Evolutionary conservation across 2,797 vertebrate species (phyloP), one percentile per base, ranked within the genome.

Genomic region (Bovichtus diacanthus): DNA sequence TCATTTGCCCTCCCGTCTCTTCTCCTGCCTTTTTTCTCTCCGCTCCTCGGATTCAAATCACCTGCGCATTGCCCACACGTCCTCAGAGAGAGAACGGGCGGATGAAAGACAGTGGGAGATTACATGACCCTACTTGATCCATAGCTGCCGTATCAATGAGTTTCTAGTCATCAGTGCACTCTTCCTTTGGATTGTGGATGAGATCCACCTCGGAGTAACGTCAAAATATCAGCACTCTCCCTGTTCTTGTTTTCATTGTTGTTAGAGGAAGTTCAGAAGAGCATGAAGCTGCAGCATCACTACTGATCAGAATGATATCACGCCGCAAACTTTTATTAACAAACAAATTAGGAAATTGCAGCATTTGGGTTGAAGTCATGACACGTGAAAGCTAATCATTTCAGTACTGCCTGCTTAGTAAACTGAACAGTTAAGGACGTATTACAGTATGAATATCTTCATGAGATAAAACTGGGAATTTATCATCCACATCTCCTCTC

Each of bases 81-180:
- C 74, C 76, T 84, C 8, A 58, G 72, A 84, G 85, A 70, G 65
- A 74, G 47, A 71, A 63, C 0, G 2, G 70, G 64, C 61, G 7
- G 41, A 56, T 81, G 60, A 78, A 81, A 78, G 76, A 60, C 79
- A 80, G 85, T 53, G 67, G 76, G 82, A 84, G 82, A 88, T 88
- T 83, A 64, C 67, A 70, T 56, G 81, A 89, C 83, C 81, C 54
- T 76, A 76, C 75, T 87, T 86, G 82, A 87, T 90, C 76, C 78
- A 71, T 51, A 21, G 58, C 77, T 41, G 78, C 60, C 56, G 72
- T 80, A 81, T 82, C 65, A 76, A 55, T 86, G 77, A 64, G 65
- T 84, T 75, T 53, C 19, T 49, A 56, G 64, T 74, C 63, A 59
- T 83, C 59, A 25, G 53, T 29, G 77, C 56, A 31, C 47, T 72